Base-by-base conservation (phyloP, 2,888 invertebrate species). In the Mythimna lalbum region DNA sequence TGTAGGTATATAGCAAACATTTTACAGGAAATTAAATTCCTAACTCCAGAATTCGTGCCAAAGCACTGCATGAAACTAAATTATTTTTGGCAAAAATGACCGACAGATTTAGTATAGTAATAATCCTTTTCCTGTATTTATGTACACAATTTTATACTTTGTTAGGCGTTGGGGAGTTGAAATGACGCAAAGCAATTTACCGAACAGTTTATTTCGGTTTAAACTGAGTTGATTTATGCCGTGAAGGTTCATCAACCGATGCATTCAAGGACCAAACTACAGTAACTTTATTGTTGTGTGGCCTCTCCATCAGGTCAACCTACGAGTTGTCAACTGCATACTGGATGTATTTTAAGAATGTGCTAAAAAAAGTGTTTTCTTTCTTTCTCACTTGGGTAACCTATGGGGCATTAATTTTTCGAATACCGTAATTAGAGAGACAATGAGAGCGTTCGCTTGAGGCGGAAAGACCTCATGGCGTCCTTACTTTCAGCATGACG, bases 81-180 rank as follows among this genome's bases (percentile, higher is more conserved):
- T 19, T 59, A 47, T 33, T 57, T 72, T 73, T 57, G 43, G 27
- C 67, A 27, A 52, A 33, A 43, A 59, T 23, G 9, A 23, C n/a
- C 10, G 33, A 47, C 43, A 19, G 21, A 56, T 69, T 50, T 60
- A 55, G 19, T 31, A 39, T 14, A 52, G 52, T 14, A 47, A 66
- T 65, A 52, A 47, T 14, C 23, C 53, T 68, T 47, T 68, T 73
- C 76, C 76, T 53, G 57, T 21, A 9, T 23, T 21, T 74, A 47
- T 23, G 31, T 52, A n/a, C 5, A 4, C 27, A 53, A 31, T 31
- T 52, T 31, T 47, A 39, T 31, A 69, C 33, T 47, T 71, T 17
- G n/a, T 71, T 19, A 14, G 3, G 10, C 19, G 56, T 17, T 21
- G 21, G 33, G 50, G 50, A 12, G 43, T 53, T 14, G 47, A 31